Percentiles rank a stretch among this genome's conserved stretches.
Evolutionary conservation across 2,113 vertebrate species (phyloP).

Genomic region (Rhinoptilus africanus): DNA sequence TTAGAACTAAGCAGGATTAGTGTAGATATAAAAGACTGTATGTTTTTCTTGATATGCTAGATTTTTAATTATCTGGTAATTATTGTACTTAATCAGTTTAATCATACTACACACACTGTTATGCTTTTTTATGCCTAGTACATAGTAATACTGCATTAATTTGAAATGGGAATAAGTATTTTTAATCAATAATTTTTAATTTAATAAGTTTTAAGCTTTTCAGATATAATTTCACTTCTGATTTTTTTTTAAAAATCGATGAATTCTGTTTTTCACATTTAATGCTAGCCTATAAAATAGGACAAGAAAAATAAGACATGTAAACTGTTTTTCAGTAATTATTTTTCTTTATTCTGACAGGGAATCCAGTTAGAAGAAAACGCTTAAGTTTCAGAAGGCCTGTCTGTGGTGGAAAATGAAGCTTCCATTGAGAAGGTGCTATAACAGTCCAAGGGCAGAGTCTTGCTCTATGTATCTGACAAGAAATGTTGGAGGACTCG

Average conservation of each 20-base stretch:
- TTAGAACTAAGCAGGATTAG: neutral
- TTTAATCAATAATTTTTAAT: no score
- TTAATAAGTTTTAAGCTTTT: neutral
- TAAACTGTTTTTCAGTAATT: neutral
- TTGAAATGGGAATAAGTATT: neutral
- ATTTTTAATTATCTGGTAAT: neutral
- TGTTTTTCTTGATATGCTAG: neutral
- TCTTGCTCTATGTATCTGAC: neutral
- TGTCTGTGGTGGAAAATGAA: neutral
- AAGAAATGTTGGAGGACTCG: neutral
- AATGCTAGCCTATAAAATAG: neutral
- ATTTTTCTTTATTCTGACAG: conserved; percentile 19
- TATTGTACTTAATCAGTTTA: neutral
- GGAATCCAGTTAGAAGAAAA: conserved; percentile 27
- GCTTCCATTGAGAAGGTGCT: neutral
- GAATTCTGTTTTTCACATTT: neutral
- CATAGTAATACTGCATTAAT: neutral
- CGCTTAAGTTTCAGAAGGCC: neutral
- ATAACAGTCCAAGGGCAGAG: neutral
- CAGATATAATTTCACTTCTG: neutral
- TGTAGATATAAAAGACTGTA: neutral
- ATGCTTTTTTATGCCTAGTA: neutral
- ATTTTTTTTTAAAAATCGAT: neutral
- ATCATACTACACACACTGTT: neutral
- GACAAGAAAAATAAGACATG: neutral